Base-by-base conservation (phyloP, 2,113 vertebrate species). In the Microcebus lehilahytsara region DNA sequence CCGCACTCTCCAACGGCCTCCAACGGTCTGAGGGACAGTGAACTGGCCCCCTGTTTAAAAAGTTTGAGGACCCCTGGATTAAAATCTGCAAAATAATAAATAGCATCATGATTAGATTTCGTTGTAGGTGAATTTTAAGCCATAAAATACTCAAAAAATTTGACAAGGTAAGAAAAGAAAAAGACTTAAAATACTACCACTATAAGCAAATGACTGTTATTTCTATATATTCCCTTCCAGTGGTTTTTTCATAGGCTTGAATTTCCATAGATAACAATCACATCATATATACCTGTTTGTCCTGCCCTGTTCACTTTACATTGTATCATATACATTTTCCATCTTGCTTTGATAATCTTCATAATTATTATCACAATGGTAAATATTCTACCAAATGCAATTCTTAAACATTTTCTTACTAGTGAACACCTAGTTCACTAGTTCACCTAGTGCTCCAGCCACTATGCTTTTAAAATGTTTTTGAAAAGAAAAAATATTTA, bases 21-120 rank as follows among this genome's bases (percentile, higher is more conserved):
- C 46, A 46, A 46, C 46, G 46, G 46, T 46, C 46, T 46, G 46
- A 46, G 46, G 7, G 46, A 46, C 46, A 46, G 46, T 46, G 46
- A 46, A 46, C 8, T 46, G 46, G 46, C 46, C 8, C 46, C 46
- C 46, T 46, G 46, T 46, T 46, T 46, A 46, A 46, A 46, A 46
- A 46, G 42, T 46, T 46, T 46, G 46, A 46, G 8, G 46, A 46
- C 46, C 46, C 46, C 46, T 46, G 46, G 46, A 58, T 92, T 93
- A 94, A 85, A 92, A 90, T 64, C 95, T 96, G 32, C 14, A 88
- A 30, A 87, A 90, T 87, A 89, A 64, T 86, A 81, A 89, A 11
- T 91, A 81, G 79, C 53, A 80, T 67, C 62, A 42, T 88, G 93
- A 30, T 79, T 93, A 69, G 11, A 84, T 80, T 93, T 96, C 49